Base-by-base conservation (phyloP, 2,888 invertebrate species). In the Drosophila longiperda region DNA sequence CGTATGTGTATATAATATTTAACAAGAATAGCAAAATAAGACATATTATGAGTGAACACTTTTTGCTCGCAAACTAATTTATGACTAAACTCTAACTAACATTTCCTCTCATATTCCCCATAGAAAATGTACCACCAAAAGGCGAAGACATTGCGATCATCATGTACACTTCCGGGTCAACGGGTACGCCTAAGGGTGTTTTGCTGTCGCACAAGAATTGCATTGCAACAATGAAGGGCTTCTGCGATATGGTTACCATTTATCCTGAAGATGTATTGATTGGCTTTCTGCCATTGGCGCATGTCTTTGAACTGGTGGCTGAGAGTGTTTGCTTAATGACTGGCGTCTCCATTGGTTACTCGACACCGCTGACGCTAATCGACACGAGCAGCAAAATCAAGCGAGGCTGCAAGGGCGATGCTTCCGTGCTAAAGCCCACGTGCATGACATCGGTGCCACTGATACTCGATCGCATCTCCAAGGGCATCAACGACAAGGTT, bases 91-190 rank as follows among this genome's bases (percentile, higher is more conserved):
- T n/a, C 3, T 15, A 20, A 60, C 23, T 32, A 50, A 29, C 3
- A 1, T 2, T 50, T 29, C 3, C 5, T 5, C 6, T 9, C 9
- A 2, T 5, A 15, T 60, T 20, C 3, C 45, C 9, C 29, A 33
- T 66, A 95, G 96, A 94, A 83, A 91, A 93, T 26, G 93, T 94
- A 6, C 94, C 95, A 8, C 97, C 98, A 2, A 93, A 93, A 8
- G 93, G 95, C 8, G 94, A 95, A 17, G 99, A 99, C 93, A 95
- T 96, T 6, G 99, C 99, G 57, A 98, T 99, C 88, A 96, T 99
- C 49, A 99, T 99, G 99, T 99, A 99, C 94, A 99, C 99, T 3
- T 98, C 98, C 83, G 99, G 99, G 8, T 99, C 99, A 1, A 99
- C 99, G 5, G 99, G 99, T 61, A 95, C 96, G 70, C 99, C 99